These are phyloP conservation scores for Galago senegalensis DNA, from an alignment of 2,797 vertebrate genomes.

Conservation along the genomic window DNA sequence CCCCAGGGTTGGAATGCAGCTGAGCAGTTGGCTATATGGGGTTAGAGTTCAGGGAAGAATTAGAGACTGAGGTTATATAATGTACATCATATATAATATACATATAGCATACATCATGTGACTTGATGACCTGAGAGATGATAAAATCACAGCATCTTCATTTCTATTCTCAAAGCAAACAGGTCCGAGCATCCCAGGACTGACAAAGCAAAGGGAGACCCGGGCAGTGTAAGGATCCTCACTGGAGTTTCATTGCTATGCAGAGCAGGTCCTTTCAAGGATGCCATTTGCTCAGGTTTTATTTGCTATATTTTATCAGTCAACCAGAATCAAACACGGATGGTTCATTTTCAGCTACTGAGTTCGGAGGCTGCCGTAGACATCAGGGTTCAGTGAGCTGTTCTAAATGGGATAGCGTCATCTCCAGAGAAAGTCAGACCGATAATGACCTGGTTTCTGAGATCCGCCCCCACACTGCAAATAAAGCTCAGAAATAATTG, in stretches of 20 bases:
- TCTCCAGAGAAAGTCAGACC: conserved; percentile 67
- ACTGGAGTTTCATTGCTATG: not conserved
- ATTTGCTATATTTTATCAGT: conserved; percentile 23
- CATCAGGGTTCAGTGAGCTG: not conserved
- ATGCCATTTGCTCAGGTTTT: not conserved
- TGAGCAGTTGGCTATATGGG: not conserved
- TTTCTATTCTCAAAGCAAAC: not conserved
- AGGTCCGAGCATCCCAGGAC: not conserved
- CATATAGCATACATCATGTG: not conserved
- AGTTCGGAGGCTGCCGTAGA: conserved; percentile 42
- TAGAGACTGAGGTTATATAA: not conserved
- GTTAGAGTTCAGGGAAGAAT: not conserved
- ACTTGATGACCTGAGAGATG: not conserved
- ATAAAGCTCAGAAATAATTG: conserved; percentile 76
- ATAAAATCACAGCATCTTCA: not conserved
- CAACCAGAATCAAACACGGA: conserved; percentile 10
- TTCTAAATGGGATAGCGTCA: conserved; percentile 36
- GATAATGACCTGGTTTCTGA: conserved; percentile 76
- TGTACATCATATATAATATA: not conserved
- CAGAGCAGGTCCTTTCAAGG: not conserved
- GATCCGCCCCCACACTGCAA: conserved; percentile 66
- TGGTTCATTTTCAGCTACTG: conserved; percentile 67
- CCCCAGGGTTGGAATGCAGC: not conserved
- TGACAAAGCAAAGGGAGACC: not conserved
- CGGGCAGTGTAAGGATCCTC: not conserved